Conservation (phyloP, 2,797 vertebrate species). For the Trachurus trachurus region DNA sequence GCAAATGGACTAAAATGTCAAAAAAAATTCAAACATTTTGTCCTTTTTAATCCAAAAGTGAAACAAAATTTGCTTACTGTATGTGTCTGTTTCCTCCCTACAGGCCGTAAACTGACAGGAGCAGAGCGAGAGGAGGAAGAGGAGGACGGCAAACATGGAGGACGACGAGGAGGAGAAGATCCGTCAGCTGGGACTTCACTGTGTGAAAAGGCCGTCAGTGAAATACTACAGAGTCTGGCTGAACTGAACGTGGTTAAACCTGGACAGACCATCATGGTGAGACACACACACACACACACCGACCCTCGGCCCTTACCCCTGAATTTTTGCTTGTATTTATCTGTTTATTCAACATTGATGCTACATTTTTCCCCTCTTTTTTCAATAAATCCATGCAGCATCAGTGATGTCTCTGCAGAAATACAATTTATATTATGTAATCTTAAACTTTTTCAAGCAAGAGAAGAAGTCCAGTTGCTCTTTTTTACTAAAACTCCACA, state of each 20-base stretch:
- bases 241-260: slow-evolving; percentile 87
- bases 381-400: no score
- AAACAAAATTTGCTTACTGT: background rate
- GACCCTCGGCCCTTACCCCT: no score
- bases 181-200: slow-evolving; percentile 54
- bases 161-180: slow-evolving; percentile 49
- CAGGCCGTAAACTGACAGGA: slow-evolving; percentile 84
- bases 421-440: no score
- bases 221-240: slow-evolving; percentile 85
- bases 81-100: background rate
- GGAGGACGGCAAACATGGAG: slow-evolving; percentile 59
- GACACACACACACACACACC: slow-evolving; percentile 15
- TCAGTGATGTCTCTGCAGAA: no score
- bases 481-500: no score
- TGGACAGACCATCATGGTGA: slow-evolving; percentile 87
- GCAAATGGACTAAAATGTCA: background rate
- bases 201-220: slow-evolving; percentile 83
- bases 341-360: no score
- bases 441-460: no score
- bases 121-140: slow-evolving; percentile 71
- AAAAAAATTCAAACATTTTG: background rate
- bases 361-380: no score
- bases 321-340: no score
- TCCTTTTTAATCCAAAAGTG: background rate
- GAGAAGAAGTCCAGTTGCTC: no score